Conservation (phyloP, 2,797 vertebrate genomes). For the Gallinago solitaria region DNA sequence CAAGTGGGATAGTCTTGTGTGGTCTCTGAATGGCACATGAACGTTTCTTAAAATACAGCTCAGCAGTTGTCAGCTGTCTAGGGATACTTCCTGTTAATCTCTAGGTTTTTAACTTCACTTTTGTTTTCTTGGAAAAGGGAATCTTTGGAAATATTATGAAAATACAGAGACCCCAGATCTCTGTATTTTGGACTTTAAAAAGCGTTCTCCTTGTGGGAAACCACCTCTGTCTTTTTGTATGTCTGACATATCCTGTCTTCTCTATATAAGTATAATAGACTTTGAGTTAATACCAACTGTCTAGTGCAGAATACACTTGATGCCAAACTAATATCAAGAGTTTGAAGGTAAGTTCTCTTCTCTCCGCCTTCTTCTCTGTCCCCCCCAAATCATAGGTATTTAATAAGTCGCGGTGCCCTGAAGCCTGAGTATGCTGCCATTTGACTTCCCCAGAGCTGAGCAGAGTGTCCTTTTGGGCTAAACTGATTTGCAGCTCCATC, state of each 20-base stretch:
- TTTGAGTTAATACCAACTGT: not conserved
- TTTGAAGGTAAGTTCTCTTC: not conserved
- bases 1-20: not conserved
- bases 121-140: not conserved
- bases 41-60: not conserved
- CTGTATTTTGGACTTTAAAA: not conserved
- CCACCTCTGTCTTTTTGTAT: not conserved
- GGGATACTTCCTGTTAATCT: not conserved
- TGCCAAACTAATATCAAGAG: not conserved
- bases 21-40: not conserved
- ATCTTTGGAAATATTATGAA: not conserved
- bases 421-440: not conserved
- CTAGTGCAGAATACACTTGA: not conserved
- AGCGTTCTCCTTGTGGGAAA: not conserved
- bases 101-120: not conserved
- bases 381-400: not conserved
- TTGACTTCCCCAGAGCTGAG: not conserved
- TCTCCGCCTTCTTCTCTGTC: not conserved
- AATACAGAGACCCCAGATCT: not conserved
- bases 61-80: not conserved
- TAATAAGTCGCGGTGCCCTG: not conserved
- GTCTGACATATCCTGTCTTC: not conserved
- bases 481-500: not conserved
- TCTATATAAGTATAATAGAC: not conserved
- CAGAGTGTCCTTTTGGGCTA: not conserved